Evolutionary conservation across 37 sponge, comb jelly and placozoan species (phyloP).

Genomic region (Axinella damicornis): DNA sequence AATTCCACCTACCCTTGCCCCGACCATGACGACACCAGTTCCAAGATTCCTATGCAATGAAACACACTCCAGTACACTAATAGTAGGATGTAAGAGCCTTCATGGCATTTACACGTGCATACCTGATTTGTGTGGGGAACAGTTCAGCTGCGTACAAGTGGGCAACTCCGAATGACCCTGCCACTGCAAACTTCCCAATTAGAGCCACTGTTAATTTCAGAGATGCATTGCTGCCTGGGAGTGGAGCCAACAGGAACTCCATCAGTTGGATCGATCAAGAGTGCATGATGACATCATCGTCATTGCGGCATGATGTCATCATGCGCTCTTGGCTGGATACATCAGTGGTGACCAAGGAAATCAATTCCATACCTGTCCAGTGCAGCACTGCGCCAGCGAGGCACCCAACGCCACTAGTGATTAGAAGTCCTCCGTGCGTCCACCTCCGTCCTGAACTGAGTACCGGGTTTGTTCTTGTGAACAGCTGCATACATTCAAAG

Average conservation of each 20-base stretch:
- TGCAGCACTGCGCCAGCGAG: background rate
- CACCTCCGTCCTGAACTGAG: slow-evolving; percentile 48
- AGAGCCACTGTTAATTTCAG: slow-evolving; percentile 26
- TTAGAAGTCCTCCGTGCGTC: slow-evolving; percentile 44
- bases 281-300: no score
- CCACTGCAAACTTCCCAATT: slow-evolving; percentile 51
- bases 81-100: no score
- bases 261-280: no score
- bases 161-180: slow-evolving; percentile 27
- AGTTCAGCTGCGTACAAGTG: slow-evolving; percentile 69
- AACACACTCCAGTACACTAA: background rate
- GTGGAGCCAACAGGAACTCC: no score
- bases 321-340: no score
- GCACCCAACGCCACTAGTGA: slow-evolving; percentile 25
- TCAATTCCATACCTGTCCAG: slow-evolving; percentile 13
- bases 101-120: no score
- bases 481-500: background rate
- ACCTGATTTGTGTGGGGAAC: slow-evolving; percentile 82
- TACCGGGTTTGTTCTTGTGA: slow-evolving; percentile 17
- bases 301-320: no score
- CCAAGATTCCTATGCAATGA: slow-evolving; percentile 38
- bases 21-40: slow-evolving; percentile 22
- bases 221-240: background rate
- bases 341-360: no score
- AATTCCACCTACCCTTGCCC: slow-evolving; percentile 62